Base-by-base conservation (phyloP, 2,888 invertebrate species). In the Drosophila neoperkinsi region DNA sequence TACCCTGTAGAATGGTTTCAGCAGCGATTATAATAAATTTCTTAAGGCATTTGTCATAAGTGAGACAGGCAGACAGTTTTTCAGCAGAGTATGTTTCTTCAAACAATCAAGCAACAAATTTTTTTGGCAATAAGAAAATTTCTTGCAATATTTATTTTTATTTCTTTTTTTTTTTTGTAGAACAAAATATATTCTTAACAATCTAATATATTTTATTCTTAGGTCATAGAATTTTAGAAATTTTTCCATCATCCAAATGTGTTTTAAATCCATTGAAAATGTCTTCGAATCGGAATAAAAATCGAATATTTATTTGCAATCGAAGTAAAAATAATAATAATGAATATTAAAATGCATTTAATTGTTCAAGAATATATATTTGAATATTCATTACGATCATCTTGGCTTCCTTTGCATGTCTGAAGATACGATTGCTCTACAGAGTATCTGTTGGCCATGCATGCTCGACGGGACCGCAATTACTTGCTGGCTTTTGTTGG, bases 401-500 rank as follows among this genome's bases (percentile, higher is more conserved):
- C 4, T 41, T 38, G 3, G 4, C 4, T 0, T 10, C 5, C 10
- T 10, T n/a, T 41, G 41, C n/a, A 5, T 11, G n/a, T 11, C n/a
- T n/a, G n/a, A 4, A 11, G n/a, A 2, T 11, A 41, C 4, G n/a
- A 2, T 5, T 1, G 1, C 1, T 1, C 10, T 11, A 0, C 2
- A 43, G 57, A 43, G 43, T 57, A 57, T 25, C 21, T 2, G 3
- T 5, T 6, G 6, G 57, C 10, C 16, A 16, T 3, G 13, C 3
- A 30, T 21, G 7, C 30, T 25, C 10, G 21, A 18, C 10, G 31
- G 3, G 21, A 9, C 6, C 43, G 25, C 16, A 16, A 41, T 21
- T 21, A 57, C 57, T 43, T 31, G 61, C 36, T 46, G 46, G 51
- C 36, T 57, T 50, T 62, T 70, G n/a, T 58, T 58, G 43, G 43